Evolutionary conservation across 2,113 vertebrate genomes (phyloP).

Genomic region (Tauraco erythrolophus): DNA sequence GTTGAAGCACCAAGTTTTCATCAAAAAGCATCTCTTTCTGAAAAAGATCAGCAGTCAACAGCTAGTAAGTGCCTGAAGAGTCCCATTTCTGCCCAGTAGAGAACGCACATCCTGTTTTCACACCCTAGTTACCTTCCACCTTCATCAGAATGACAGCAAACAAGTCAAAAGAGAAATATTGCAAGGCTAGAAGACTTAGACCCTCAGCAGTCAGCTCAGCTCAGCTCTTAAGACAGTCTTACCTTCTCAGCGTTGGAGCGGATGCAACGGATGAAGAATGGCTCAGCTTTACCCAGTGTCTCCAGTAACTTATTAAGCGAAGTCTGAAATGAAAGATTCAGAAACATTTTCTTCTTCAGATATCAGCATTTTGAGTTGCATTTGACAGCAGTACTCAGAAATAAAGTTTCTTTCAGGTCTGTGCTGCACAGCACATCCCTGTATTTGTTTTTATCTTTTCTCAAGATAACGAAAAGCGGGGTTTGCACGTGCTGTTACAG

Average conservation of each 20-base stretch:
- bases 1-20: conserved; percentile 91
- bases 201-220: not conserved
- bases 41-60: not conserved
- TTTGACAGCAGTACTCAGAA: not conserved
- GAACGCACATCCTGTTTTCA: not conserved
- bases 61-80: not conserved
- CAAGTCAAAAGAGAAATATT: not conserved
- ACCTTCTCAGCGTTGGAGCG: conserved; percentile 98
- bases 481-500: not conserved
- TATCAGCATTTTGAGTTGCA: not conserved
- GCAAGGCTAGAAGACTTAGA: not conserved
- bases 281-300: conserved; percentile 91
- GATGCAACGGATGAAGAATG: conserved; percentile 97
- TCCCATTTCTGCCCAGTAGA: not conserved
- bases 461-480: not conserved
- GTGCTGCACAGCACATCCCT: not conserved
- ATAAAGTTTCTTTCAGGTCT: not conserved
- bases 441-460: not conserved
- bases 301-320: conserved; percentile 94
- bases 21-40: conserved; percentile 95
- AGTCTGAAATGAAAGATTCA: conserved; percentile 74
- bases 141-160: not conserved
- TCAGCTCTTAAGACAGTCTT: not conserved
- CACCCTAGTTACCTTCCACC: not conserved
- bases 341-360: not conserved